Evolutionary conservation across 2,888 invertebrate species (phyloP).

Genomic region (Abrostola tripartita): DNA sequence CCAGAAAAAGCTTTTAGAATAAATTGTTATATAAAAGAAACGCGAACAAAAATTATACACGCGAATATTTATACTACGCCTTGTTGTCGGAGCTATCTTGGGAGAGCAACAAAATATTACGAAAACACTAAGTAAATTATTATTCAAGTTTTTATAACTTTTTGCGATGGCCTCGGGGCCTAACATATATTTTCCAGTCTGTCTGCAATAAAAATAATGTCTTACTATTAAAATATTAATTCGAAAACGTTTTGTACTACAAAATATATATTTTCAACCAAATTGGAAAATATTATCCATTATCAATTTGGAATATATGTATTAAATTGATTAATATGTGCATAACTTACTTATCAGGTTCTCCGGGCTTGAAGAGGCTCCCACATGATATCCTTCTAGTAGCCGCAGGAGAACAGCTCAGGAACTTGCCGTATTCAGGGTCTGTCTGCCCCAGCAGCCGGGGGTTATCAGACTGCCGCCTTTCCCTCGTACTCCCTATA

Average conservation of each 20-base stretch:
- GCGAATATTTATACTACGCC: constrained; percentile 4
- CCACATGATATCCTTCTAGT: constrained; percentile 97
- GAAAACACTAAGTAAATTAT: constrained; percentile 12
- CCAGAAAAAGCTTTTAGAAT: constrained; percentile 9
- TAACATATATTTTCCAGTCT: constrained; percentile 33
- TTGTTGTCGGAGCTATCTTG: constrained; percentile 11
- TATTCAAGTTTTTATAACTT: constrained; percentile 19
- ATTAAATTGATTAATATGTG: constrained; percentile 10
- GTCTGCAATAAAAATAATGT: constrained; percentile 22
- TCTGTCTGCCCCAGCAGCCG: constrained; percentile 89
- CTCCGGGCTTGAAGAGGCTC: constrained; percentile 93
- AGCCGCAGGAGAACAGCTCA: constrained; percentile 94
- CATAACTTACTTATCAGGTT: constrained; percentile 88
- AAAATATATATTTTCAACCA: too few relatives aligned
- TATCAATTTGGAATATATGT: too few relatives aligned
- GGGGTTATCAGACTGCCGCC: constrained; percentile 88
- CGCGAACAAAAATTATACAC: constrained; percentile 2
- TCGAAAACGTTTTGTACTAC: background rate
- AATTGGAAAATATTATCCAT: too few relatives aligned
- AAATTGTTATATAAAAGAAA: background rate
- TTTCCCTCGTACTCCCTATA: constrained; percentile 81
- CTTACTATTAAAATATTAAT: constrained; percentile 11
- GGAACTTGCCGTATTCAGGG: constrained; percentile 89
- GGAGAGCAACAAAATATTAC: constrained; percentile 13
- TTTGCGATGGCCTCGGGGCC: constrained; percentile 13